These are phyloP conservation scores for Drosophila pseudotakahashii DNA, from an alignment of 2,888 invertebrate species.

Conservation along the genomic window DNA sequence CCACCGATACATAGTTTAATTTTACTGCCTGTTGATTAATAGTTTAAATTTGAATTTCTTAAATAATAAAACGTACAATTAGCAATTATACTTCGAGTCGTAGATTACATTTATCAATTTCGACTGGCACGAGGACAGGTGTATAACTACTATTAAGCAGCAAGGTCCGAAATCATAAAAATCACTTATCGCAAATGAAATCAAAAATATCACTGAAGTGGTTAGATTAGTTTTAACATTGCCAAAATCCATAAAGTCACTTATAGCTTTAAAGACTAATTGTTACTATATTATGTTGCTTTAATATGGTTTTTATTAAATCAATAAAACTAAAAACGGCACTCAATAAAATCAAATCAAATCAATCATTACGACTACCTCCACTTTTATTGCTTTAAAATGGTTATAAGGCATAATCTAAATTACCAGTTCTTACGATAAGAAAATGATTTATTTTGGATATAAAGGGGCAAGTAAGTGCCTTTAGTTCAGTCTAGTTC, in stretches of 20 bases:
- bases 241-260: too few relatives aligned
- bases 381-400: constrained; percentile 6
- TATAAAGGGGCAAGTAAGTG: constrained; percentile 12
- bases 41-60: not conserved
- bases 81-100: not conserved
- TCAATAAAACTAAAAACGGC: too few relatives aligned
- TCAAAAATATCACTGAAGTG: not conserved
- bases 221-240: too few relatives aligned
- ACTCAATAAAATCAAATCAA: not conserved
- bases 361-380: not conserved
- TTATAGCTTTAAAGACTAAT: too few relatives aligned
- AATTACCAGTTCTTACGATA: constrained; percentile 5
- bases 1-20: constrained; percentile 76
- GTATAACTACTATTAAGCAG: not conserved
- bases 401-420: constrained; percentile 14
- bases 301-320: too few relatives aligned
- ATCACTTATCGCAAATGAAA: not conserved
- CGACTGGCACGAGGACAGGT: not conserved
- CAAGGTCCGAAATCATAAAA: not conserved
- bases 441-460: constrained; percentile 10
- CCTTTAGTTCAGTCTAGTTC: not conserved
- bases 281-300: too few relatives aligned
- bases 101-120: not conserved
- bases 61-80: not conserved
- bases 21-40: not conserved